Evolutionary conservation across 2,797 vertebrate species (phyloP), one percentile per base, ranked within the genome.

Genomic region (Dendrocincla tyrannina): DNA sequence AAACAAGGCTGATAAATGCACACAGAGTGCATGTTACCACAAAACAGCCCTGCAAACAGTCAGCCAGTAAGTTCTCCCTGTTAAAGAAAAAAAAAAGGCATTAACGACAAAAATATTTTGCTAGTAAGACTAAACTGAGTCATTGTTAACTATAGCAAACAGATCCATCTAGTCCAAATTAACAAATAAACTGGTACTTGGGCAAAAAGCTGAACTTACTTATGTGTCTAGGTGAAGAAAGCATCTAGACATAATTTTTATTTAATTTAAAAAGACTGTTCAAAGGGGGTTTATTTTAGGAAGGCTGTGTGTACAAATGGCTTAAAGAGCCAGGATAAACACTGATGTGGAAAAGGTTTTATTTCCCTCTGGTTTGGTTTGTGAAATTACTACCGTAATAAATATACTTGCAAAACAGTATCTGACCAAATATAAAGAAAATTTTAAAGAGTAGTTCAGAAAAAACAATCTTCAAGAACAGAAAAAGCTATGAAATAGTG

Each of bases 21-120:
- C 99, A 99, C 55, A 99, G 98, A 3, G 99, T 99, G 98, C 99
- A 99, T 0, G 99, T 99, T 68, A 99, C 99, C 95, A 99, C 99
- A 75, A 99, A 99, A 96, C 99, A 99, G 85, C 99, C 99, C 97
- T 99, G 99, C 94, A 99, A 98, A 97, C 99, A 99, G 97, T 99
- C 99, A 15, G 99, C 99, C 96, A 99, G 97, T 96, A 99, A 98
- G 98, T 99, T 99, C 93, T 99, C 99, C 97, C 99, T 99, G 96
- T 94, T 77, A 86, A 91, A 96, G 70, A 89, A 35, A 69, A 37
- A 70, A 55, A n/a, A 41, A 47, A 2, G 9, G 49, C 6, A 74
- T 27, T 77, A 50, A 75, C 64, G 10, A 55, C 28, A 91, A 68
- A 50, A 28, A 1, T 8, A 76, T 60, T 79, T 72, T 64, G 11